These are phyloP conservation scores for Cyanoramphus novaezelandiae DNA, from an alignment of 2,113 vertebrate species.

Conservation along the genomic window DNA sequence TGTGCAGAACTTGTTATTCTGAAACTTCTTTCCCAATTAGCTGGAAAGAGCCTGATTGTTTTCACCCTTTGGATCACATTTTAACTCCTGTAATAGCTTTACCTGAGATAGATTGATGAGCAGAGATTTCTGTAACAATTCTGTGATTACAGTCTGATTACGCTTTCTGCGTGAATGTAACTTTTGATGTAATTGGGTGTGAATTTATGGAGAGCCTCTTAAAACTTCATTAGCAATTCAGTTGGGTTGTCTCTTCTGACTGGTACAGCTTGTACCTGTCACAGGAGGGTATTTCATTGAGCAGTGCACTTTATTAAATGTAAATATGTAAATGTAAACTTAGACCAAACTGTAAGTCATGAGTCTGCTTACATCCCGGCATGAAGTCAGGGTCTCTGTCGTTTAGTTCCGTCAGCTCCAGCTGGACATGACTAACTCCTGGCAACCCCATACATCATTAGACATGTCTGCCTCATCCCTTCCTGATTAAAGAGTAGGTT, in stretches of 20 bases:
- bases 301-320: neutral
- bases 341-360: neutral
- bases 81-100: constrained; percentile 14
- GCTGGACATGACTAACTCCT: neutral
- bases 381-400: neutral
- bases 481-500: neutral
- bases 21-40: constrained; percentile 22
- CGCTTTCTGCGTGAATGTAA: neutral
- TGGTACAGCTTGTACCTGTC: neutral
- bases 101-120: constrained; percentile 1
- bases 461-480: neutral
- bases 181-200: neutral
- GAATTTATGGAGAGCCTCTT: constrained; percentile 10
- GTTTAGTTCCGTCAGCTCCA: neutral
- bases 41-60: constrained; percentile 8
- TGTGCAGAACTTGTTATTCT: neutral
- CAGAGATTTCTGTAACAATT: constrained; percentile 17
- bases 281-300: neutral
- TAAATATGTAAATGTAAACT: neutral
- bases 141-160: neutral
- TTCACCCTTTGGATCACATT: neutral
- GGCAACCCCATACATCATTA: neutral
- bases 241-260: neutral
- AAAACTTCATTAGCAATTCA: neutral
- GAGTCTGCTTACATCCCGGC: neutral